Percentiles rank a stretch among this genome's conserved stretches.
Evolutionary conservation across 2,797 vertebrate species (phyloP).

Genomic region (Neosilurus hyrtlii): DNA sequence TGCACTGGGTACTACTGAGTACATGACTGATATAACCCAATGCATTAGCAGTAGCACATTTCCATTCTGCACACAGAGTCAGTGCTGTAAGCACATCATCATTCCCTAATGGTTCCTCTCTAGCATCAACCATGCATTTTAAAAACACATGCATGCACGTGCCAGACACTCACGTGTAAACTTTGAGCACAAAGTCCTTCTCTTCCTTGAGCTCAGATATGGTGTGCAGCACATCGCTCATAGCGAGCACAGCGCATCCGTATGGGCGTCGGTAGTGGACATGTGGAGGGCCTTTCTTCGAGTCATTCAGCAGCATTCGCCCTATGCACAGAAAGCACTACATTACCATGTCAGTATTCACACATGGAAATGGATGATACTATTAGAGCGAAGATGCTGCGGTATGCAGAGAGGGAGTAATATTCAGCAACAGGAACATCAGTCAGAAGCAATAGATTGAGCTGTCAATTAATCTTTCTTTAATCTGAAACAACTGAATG

Average conservation of each 20-base stretch:
- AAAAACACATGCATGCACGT: neutral
- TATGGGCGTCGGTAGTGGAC: constrained; percentile 93
- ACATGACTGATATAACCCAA: neutral
- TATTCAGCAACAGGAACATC: constrained; percentile 4
- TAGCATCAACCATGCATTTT: neutral
- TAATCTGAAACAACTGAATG: constrained; percentile 1
- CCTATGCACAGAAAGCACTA: constrained; percentile 67
- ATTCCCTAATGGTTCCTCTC: neutral
- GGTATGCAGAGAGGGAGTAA: neutral
- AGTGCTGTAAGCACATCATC: neutral
- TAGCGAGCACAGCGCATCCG: constrained; percentile 93
- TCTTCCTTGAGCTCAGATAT: constrained; percentile 96
- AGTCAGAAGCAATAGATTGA: constrained; percentile 14
- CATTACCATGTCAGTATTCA: neutral
- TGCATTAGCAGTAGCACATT: neutral
- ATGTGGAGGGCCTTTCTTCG: constrained; percentile 93
- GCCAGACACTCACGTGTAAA: constrained; percentile 90
- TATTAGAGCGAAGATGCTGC: constrained; percentile 11
- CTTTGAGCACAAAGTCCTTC: constrained; percentile 99
- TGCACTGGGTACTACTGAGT: neutral
- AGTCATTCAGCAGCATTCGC: constrained; percentile 96
- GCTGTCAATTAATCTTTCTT: neutral
- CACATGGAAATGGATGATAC: neutral
- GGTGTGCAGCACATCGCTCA: constrained; percentile 93
- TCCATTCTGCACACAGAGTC: neutral